These are phyloP conservation scores for Tanaodytes sp. DNA, from an alignment of 2,888 invertebrate genomes.

Conservation along the genomic window DNA sequence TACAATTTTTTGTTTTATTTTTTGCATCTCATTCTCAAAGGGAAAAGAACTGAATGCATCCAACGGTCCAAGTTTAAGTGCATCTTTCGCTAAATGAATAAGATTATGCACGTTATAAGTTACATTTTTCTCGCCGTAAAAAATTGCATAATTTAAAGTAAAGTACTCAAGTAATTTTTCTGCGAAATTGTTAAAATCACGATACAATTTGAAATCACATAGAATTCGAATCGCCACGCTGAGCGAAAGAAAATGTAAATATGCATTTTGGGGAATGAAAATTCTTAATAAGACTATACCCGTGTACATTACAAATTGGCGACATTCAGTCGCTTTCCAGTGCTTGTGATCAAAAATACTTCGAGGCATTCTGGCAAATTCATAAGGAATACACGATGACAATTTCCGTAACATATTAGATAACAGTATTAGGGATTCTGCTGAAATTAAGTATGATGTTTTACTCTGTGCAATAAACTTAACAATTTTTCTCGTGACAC, in stretches of 20 bases:
- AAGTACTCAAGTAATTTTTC: background rate
- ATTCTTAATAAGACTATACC: background rate
- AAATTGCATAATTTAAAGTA: background rate
- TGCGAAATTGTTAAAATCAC: background rate
- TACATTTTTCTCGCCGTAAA: background rate
- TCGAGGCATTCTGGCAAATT: background rate
- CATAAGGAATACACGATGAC: background rate
- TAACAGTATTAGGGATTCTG: background rate
- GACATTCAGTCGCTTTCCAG: conserved; percentile 8
- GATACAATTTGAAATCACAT: background rate
- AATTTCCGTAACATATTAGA: background rate
- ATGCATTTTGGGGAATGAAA: background rate
- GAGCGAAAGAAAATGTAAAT: background rate
- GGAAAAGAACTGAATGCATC: background rate
- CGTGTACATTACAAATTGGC: background rate
- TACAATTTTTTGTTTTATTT: background rate
- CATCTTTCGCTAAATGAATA: background rate
- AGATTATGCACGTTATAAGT: conserved; percentile 12
- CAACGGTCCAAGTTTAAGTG: no score
- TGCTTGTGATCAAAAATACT: background rate
- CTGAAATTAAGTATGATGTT: background rate
- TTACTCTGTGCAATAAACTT: background rate
- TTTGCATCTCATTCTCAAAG: conserved; percentile 3
- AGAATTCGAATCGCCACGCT: background rate
- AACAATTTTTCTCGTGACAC: background rate